Evolutionary conservation across 2,113 vertebrate species (phyloP), one percentile per base, ranked within the genome.

Genomic region (Cariama cristata): DNA sequence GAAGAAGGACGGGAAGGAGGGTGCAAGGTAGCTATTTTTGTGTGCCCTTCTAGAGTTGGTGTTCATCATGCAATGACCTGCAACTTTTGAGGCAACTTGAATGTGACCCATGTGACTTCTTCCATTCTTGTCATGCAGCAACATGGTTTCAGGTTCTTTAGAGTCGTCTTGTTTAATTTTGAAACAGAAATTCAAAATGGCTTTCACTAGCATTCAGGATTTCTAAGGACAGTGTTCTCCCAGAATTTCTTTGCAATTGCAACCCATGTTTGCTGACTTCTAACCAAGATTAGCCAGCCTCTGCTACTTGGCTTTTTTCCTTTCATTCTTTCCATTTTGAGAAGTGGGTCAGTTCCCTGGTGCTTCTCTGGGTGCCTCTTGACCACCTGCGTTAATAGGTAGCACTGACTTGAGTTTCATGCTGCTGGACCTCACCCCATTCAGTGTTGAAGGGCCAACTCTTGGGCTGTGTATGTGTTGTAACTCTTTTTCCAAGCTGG

Each of bases 271-370:
- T 49, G 15, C 11, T 62, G 19, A 6, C 53, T 91, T 75, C 35
- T 55, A 23, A 33, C 12, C 28, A 11, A 49, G 52, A 4, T 6
- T 71, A 55, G 27, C 19, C 14, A 87, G 20, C 20, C 24, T 84
- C 50, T 79, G 20, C 32, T 38, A 33, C 30, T 47, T 50, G 20
- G 1, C 0, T 10, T 23, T 75, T 52, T 59, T 3, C 0, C 14
- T 24, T 73, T 47, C 38, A 4, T 63, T 77, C 24, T 49, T 87
- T 44, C 38, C 2, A 2, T 32, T 83, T 40, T 72, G 22, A 47
- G 5, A 58, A 62, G 22, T 20, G 9, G 7, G 12, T 35, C 7
- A 30, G 35, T 72, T 45, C n/a, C 19, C 53, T 76, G 15, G 4
- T 72, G 58, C 21, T 76, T 14, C 27, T 64, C 35, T 81, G 84